These are phyloP conservation scores for Axinella damicornis DNA, from an alignment of 37 sponge, comb jelly and placozoan genomes.

Conservation along the genomic window DNA sequence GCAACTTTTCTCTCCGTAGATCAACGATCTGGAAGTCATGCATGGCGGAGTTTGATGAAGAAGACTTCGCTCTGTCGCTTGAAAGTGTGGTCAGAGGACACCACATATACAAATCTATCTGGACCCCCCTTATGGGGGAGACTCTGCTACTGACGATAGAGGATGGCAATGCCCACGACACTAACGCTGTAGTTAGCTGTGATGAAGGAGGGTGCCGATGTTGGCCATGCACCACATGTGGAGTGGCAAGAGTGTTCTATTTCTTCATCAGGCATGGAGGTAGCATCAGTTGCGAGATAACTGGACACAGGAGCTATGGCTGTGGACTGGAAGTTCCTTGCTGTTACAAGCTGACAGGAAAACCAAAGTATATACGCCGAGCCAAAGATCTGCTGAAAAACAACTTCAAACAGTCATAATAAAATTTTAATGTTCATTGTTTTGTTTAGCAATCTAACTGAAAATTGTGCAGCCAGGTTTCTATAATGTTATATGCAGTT, in stretches of 20 bases:
- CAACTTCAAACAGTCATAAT: too few species aligned
- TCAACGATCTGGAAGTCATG: neutral
- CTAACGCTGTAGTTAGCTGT: constrained; percentile 42
- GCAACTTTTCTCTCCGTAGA: too few species aligned
- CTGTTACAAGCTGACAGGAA: constrained; percentile 22
- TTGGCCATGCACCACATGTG: constrained; percentile 48
- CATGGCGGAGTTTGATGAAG: neutral
- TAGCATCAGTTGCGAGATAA: constrained; percentile 28
- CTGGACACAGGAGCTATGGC: constrained; percentile 43
- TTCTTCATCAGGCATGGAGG: constrained; percentile 51
- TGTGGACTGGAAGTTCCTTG: constrained; percentile 55
- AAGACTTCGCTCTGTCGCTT: neutral
- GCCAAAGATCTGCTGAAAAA: too few species aligned
- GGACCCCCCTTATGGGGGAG: constrained; percentile 39
- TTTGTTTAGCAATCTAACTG: too few species aligned
- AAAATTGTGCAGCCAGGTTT: too few species aligned
- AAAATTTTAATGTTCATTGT: too few species aligned
- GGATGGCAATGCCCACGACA: constrained; percentile 42
- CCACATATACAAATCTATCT: constrained; percentile 33
- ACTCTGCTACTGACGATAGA: constrained; percentile 15
- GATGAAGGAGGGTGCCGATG: constrained; percentile 4
- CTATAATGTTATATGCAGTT: too few species aligned
- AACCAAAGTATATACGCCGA: too few species aligned
- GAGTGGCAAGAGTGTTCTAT: constrained; percentile 28
- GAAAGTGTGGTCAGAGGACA: constrained; percentile 30